Evolutionary conservation across 2,888 invertebrate species (phyloP).

Genomic region (Chrysopilus asiliformis): DNA sequence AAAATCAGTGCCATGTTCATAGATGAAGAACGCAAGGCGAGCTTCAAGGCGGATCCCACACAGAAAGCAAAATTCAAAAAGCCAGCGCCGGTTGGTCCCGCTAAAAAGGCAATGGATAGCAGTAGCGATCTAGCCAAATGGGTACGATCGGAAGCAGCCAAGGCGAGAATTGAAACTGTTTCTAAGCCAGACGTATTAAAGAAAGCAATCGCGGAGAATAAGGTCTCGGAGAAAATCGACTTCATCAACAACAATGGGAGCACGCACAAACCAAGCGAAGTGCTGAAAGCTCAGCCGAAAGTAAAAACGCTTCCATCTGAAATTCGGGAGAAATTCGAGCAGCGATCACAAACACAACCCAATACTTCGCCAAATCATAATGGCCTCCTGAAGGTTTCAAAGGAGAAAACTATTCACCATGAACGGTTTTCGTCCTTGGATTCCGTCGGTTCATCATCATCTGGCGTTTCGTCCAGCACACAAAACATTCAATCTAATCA

Average conservation of each 20-base stretch:
- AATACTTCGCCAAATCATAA: slow-evolving; percentile 1
- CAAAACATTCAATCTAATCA: slow-evolving; percentile 31
- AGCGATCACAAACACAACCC: slow-evolving; percentile 19
- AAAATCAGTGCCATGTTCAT: slow-evolving; percentile 37
- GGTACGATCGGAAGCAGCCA: slow-evolving; percentile 26
- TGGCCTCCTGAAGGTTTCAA: too few species aligned
- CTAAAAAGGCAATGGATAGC: slow-evolving; percentile 15
- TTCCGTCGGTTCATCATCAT: slow-evolving; percentile 34
- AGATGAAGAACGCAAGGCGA: slow-evolving; percentile 35
- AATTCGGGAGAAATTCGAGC: slow-evolving; percentile 34
- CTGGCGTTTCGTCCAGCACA: slow-evolving; percentile 34
- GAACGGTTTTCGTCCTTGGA: slow-evolving; percentile 35
- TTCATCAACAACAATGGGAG: too few species aligned
- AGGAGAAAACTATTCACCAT: slow-evolving; percentile 23
- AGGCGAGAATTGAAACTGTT: slow-evolving; percentile 18
- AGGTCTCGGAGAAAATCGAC: slow-evolving; percentile 5
- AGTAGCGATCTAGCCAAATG: slow-evolving; percentile 24
- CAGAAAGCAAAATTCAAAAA: slow-evolving; percentile 23
- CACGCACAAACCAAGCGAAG: slow-evolving; percentile 4
- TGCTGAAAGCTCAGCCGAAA: slow-evolving; percentile 8
- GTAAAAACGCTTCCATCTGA: slow-evolving; percentile 27
- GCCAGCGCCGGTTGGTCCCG: slow-evolving; percentile 11
- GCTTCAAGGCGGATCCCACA: slow-evolving; percentile 31
- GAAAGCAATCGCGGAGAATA: slow-evolving; percentile 9
- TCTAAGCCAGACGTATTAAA: slow-evolving; percentile 10